These are phyloP conservation scores for Zapus hudsonius DNA, from an alignment of 2,113 vertebrate genomes.

Conservation along the genomic window DNA sequence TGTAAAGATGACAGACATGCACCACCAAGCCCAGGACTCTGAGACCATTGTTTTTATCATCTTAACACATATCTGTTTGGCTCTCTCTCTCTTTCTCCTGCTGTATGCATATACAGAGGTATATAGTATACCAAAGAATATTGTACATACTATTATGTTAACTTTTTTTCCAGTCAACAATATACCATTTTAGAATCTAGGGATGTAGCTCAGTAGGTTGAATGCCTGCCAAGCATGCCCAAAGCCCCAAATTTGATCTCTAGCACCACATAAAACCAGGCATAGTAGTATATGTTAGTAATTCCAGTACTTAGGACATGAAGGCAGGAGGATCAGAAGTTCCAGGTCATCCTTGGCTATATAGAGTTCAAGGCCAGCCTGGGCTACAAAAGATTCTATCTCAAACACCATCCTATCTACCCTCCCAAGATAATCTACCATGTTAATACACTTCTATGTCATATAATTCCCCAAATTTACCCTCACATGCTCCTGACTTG, in stretches of 20 bases:
- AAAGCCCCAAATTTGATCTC: not conserved
- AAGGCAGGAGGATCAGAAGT: not conserved
- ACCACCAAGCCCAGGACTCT: not conserved
- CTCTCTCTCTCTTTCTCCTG: not conserved
- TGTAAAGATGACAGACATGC: not conserved
- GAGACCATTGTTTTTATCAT: not conserved
- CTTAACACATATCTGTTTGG: not conserved
- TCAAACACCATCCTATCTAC: no score
- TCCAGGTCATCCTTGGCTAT: not conserved
- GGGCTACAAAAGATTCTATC: not conserved
- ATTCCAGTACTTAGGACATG: not conserved
- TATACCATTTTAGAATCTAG: not conserved
- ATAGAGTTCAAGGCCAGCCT: not conserved
- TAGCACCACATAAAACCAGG: not conserved
- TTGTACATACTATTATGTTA: not conserved
- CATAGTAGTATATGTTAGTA: not conserved
- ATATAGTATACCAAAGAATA: not conserved
- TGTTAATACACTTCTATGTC: conserved; percentile 33
- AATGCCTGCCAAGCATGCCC: not conserved
- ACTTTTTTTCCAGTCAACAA: not conserved
- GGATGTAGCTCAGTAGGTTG: not conserved
- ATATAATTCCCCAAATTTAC: conserved; percentile 10
- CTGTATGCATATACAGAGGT: not conserved
- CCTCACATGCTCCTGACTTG: not conserved
- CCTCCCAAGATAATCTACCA: not conserved